Evolutionary conservation across 1,140 invertebrate species (phyloP), one percentile per base, ranked within the genome.

Genomic region (Zaprionus gabonicus): DNA sequence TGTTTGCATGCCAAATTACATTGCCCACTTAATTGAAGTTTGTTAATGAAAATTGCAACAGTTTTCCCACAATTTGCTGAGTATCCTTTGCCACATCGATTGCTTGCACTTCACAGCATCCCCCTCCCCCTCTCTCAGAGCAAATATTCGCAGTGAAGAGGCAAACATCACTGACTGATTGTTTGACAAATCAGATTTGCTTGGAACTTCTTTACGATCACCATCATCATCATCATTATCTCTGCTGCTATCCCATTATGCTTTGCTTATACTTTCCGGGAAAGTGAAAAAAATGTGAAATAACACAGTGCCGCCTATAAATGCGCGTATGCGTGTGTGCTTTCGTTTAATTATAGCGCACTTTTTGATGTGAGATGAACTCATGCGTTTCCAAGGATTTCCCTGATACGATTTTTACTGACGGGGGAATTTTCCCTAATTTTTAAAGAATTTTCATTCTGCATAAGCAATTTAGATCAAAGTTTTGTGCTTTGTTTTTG

Each of bases 1-100:
- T 90, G 85, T 90, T 90, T 90, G 85, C 85, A 73, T 80, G 85
- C 85, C 84, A 90, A 90, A 90, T 90, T 90, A 84, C 84, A 85
- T 90, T 76, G 67, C 72, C 85, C 83, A 83, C 85, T 90, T 90
- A 90, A 90, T 90, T 85, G 85, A 80, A 90, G 85, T 81, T 88
- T 88, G 73, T 90, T 90, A 90, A 90, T 90, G 85, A 90, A 90
- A 90, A 80, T 90, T 82, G 81, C 76, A 82, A 77, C 79, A 79
- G 74, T 88, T 81, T 87, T 63, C 74, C 71, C 80, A 78, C 73
- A 73, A 55, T 60, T 74, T 80, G 41, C 51, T 49, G 67, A 66
- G 56, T 13, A 71, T 59, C 53, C 55, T 55, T 58, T 56, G 53
- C 23, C 20, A 27, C 23, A 57, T 17, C 23, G 57, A 68, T 71